These are phyloP conservation scores for Phrynocephalus forsythii DNA, from an alignment of 2,797 vertebrate species.

Conservation along the genomic window DNA sequence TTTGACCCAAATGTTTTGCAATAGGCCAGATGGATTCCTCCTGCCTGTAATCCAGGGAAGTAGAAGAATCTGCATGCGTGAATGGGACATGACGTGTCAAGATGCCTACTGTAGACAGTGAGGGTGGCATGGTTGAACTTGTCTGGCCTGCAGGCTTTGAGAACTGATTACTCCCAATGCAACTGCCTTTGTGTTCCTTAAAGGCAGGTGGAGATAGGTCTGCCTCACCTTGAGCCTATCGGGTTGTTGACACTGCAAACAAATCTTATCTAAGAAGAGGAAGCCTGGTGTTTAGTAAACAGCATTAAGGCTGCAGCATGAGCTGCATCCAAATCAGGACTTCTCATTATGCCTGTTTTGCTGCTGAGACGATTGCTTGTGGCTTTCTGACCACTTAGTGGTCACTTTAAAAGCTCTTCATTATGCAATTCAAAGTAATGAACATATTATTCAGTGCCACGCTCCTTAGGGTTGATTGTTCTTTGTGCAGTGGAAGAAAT, in stretches of 20 bases:
- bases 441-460: background rate
- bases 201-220: background rate
- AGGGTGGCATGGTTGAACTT: background rate
- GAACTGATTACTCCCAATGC: background rate
- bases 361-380: conserved; percentile 13
- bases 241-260: conserved; percentile 14
- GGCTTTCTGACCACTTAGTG: conserved; percentile 15
- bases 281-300: conserved; percentile 30
- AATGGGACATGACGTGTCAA: background rate
- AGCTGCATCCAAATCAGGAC: conserved; percentile 26
- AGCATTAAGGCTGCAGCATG: conserved; percentile 17
- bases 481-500: background rate
- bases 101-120: background rate
- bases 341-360: conserved; percentile 4
- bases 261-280: conserved; percentile 32
- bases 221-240: background rate
- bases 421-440: conserved; percentile 5
- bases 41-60: background rate
- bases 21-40: background rate
- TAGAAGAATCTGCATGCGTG: background rate
- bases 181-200: background rate
- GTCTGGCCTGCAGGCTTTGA: background rate
- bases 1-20: background rate
- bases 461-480: background rate
- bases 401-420: conserved; percentile 22